A percentile compares a stretch with the other conserved stretches of the same genome.
These are phyloP conservation scores for Myrmophylax atrothorax DNA, from an alignment of 2,113 vertebrate species.

Conservation along the genomic window DNA sequence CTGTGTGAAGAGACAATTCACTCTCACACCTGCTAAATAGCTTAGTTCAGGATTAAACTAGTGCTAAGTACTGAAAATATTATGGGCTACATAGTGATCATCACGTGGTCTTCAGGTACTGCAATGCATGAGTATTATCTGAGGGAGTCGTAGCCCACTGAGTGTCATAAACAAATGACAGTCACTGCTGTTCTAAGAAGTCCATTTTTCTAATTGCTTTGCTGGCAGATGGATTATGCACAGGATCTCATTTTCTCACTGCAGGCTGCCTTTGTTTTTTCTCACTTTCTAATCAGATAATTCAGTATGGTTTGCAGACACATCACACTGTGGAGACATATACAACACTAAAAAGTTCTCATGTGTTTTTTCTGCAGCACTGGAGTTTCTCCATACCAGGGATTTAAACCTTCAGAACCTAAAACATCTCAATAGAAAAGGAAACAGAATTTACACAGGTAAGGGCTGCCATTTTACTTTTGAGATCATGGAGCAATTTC, in stretches of 20 bases:
- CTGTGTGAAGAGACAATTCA: neutral
- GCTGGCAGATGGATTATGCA: conserved; percentile 5
- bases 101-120: neutral
- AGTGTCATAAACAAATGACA: neutral
- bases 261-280: conserved; percentile 24
- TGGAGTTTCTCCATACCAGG: neutral
- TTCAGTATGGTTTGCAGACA: conserved; percentile 10
- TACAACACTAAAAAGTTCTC: neutral
- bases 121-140: neutral
- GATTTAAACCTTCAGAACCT: neutral
- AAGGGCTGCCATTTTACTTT: conserved; percentile 15
- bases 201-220: conserved; percentile 11
- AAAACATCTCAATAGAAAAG: conserved; percentile 6
- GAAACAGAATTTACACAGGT: neutral
- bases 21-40: neutral
- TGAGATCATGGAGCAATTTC: conserved; percentile 1
- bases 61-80: neutral
- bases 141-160: neutral
- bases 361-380: neutral
- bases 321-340: neutral
- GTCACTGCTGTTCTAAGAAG: conserved; percentile 18
- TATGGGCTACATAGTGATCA: neutral
- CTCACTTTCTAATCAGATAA: neutral
- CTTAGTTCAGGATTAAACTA: neutral
- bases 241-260: conserved; percentile 27